Conservation (phyloP, 1,140 invertebrate genomes). For the Tribolium castaneum region DNA sequence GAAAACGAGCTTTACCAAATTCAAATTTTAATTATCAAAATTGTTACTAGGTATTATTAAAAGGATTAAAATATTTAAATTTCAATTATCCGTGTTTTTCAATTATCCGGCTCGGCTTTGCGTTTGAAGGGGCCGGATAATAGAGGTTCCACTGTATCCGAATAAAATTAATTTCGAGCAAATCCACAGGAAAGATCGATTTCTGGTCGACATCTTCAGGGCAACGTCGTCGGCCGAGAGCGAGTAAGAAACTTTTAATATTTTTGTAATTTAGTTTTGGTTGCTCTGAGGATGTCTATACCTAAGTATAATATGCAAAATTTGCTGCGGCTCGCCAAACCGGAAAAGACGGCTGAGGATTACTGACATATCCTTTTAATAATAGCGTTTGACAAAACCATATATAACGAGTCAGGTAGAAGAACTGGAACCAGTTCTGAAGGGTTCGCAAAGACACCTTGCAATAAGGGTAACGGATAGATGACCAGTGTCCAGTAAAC, state of each 20-base stretch:
- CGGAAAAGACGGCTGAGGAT: constrained; percentile 26
- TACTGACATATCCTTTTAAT: constrained; percentile 42
- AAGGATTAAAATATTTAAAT: no score
- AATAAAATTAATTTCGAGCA: constrained; percentile 18
- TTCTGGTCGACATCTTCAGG: constrained; percentile 36
- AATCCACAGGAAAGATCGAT: constrained; percentile 15
- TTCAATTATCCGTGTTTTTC: no score
- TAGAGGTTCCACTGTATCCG: no score
- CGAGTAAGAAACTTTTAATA: constrained; percentile 19
- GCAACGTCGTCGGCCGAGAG: constrained; percentile 4
- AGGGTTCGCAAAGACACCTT: constrained; percentile 49
- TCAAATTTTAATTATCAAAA: no score
- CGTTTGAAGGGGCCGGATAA: no score
- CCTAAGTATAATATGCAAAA: background rate
- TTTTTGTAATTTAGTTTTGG: constrained; percentile 9
- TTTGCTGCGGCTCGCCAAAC: constrained; percentile 6
- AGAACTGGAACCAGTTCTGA: constrained; percentile 36
- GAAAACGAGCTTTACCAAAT: no score
- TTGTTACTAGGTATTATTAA: no score
- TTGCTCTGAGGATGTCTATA: constrained; percentile 18
- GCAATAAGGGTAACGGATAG: constrained; percentile 42
- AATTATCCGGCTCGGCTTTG: no score
- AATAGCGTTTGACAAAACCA: constrained; percentile 39
- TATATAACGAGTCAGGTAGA: constrained; percentile 41
- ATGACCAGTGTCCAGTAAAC: constrained; percentile 56